Percentiles rank a stretch among this genome's conserved stretches.
These are phyloP conservation scores for Stenichneumon culpator DNA, from an alignment of 2,888 invertebrate genomes.

Conservation along the genomic window DNA sequence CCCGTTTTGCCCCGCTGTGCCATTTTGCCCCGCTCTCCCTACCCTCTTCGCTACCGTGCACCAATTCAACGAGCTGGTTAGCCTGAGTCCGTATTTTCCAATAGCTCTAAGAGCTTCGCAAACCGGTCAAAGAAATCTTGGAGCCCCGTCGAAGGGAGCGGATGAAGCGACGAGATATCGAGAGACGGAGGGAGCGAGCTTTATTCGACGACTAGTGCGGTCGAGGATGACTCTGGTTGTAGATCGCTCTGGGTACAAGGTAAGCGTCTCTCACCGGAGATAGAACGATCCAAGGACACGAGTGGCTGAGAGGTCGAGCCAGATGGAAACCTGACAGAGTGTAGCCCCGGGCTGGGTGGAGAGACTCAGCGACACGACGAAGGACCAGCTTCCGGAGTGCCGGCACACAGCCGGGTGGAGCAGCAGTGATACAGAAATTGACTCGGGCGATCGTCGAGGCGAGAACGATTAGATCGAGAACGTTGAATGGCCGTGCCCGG, in stretches of 20 bases:
- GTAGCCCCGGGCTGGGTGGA: slow-evolving; percentile 16
- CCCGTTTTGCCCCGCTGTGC: too few species aligned
- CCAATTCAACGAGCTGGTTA: slow-evolving; percentile 35
- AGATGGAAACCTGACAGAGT: slow-evolving; percentile 6
- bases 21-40: too few species aligned
- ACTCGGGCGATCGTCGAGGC: slow-evolving; percentile 65
- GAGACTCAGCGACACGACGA: slow-evolving; percentile 23
- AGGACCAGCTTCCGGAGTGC: slow-evolving; percentile 16
- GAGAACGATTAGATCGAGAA: slow-evolving; percentile 69
- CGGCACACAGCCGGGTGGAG: background rate
- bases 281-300: background rate
- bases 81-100: slow-evolving; percentile 60
- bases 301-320: slow-evolving; percentile 21
- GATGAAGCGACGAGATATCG: slow-evolving; percentile 55
- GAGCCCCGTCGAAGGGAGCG: slow-evolving; percentile 30
- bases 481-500: slow-evolving; percentile 55
- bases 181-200: slow-evolving; percentile 49
- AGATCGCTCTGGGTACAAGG: slow-evolving; percentile 13
- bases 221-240: slow-evolving; percentile 28
- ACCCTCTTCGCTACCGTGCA: slow-evolving; percentile 6
- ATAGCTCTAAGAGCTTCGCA: slow-evolving; percentile 56
- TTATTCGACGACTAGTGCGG: slow-evolving; percentile 34
- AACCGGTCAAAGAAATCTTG: slow-evolving; percentile 41
- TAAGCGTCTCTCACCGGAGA: slow-evolving; percentile 19
- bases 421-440: slow-evolving; percentile 64